These are phyloP conservation scores for Manis javanica DNA, from an alignment of 2,797 vertebrate species.

Conservation along the genomic window DNA sequence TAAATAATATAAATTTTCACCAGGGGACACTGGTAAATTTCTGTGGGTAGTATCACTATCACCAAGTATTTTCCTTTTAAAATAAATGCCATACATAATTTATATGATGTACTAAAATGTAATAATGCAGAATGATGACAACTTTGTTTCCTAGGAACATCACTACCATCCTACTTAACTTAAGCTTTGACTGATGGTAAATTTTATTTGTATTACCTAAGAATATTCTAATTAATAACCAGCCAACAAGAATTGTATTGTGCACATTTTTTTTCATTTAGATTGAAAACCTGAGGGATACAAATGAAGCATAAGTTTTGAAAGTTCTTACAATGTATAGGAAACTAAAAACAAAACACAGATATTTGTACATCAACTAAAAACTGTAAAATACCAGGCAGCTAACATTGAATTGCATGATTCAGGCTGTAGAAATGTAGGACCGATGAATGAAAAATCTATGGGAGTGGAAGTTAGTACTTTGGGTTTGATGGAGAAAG, in stretches of 20 bases:
- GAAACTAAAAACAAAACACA: neutral
- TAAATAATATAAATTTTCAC: constrained; percentile 43
- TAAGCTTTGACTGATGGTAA: neutral
- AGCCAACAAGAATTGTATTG: constrained; percentile 31
- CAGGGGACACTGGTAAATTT: neutral
- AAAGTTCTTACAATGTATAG: neutral
- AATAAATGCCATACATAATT: constrained; percentile 32
- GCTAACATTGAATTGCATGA: neutral
- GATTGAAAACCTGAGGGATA: neutral
- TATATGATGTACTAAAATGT: neutral
- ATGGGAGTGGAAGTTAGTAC: neutral
- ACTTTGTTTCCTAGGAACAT: neutral
- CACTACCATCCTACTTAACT: neutral
- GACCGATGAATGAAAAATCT: neutral
- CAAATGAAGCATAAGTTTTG: neutral
- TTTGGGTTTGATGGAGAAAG: neutral
- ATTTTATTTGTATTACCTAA: constrained; percentile 33
- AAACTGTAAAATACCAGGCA: neutral
- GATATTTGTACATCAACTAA: neutral
- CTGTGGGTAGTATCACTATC: neutral
- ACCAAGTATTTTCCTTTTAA: neutral
- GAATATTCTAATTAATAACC: constrained; percentile 35
- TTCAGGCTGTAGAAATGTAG: neutral
- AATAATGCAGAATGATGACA: neutral
- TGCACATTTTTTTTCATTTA: neutral